Evolutionary conservation across 1,140 invertebrate genomes (phyloP), one percentile per base, ranked within the genome.

Genomic region (Cyclargus thomasi): DNA sequence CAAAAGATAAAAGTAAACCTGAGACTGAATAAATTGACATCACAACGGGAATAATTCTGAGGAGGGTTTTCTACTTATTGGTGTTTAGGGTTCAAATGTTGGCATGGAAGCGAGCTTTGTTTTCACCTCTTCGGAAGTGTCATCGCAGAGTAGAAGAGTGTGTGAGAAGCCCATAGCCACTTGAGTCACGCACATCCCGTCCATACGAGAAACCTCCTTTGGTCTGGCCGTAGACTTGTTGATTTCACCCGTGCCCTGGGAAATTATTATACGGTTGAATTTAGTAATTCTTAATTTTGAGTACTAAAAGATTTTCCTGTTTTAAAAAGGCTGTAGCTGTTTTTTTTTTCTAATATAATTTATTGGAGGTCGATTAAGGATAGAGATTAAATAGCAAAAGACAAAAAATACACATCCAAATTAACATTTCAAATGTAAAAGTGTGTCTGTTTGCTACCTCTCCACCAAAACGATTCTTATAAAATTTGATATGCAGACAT

Each of bases 161-260:
- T 98, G 97, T 14, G 95, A 95, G 70, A 94, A 94, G 17, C 97
- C 97, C 93, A 97, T 96, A 8, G 95, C 89, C 16, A 98, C 93
- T 62, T 95, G 93, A 69, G 95, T 93, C 59, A 98, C 93, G 84
- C 97, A 95, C 23, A 97, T 90, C 53, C 95, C 95, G 62, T 96
- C 95, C 76, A 98, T 88, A 35, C 94, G 94, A 70, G 95, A 96
- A 16, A 97, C 96, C 91, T 98, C 97, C 86, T 96, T 95, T n/a
- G 97, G 97, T 39, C 93, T 93, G 3, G 97, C 96, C 16, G 96
- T 96, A 0, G 96, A 97, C 81, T 97, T 97, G 78, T 95, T 94
- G 81, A 95, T 94, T 74, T 98, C 97, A 11, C 97, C 97, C 73
- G 97, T 94, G 71, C 97, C 96, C 95, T 97, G 80, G 20, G 78